Conservation (phyloP, 2,113 vertebrate species). For the Esox niger region DNA sequence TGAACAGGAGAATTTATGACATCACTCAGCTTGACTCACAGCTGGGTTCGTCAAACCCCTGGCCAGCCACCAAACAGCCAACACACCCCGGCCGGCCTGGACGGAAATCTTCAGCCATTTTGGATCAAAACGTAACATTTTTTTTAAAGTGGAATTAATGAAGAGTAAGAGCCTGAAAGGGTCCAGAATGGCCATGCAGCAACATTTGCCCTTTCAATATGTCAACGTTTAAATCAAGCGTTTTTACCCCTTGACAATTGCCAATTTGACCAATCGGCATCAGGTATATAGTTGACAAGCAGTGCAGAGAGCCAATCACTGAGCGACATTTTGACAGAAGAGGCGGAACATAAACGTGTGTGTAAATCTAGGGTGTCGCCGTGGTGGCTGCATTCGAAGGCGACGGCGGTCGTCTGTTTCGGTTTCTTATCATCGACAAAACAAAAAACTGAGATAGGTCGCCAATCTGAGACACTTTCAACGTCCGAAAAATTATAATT, state of each 20-base stretch:
- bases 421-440: conserved; percentile 45
- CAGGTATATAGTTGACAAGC: neutral
- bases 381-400: conserved; percentile 75
- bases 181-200: conserved; percentile 46
- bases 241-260: conserved; percentile 20
- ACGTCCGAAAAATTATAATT: conserved; percentile 23
- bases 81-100: conserved; percentile 35
- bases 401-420: conserved; percentile 77
- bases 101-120: conserved; percentile 57
- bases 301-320: conserved; percentile 38
- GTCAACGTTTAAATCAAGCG: conserved; percentile 45
- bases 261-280: conserved; percentile 48
- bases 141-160: neutral
- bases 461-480: conserved; percentile 31
- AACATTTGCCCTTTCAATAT: conserved; percentile 50
- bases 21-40: conserved; percentile 70
- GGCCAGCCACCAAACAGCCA: conserved; percentile 41
- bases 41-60: conserved; percentile 58
- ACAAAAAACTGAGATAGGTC: conserved; percentile 27
- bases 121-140: conserved; percentile 41
- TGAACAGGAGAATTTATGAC: conserved; percentile 61
- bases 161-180: conserved; percentile 50
- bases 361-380: conserved; percentile 70
- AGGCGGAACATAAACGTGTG: conserved; percentile 59
- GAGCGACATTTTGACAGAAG: conserved; percentile 22